phyloP scores from a whole-genome alignment of 2,888 invertebrate species.

The Chironomus riparius region DNA sequence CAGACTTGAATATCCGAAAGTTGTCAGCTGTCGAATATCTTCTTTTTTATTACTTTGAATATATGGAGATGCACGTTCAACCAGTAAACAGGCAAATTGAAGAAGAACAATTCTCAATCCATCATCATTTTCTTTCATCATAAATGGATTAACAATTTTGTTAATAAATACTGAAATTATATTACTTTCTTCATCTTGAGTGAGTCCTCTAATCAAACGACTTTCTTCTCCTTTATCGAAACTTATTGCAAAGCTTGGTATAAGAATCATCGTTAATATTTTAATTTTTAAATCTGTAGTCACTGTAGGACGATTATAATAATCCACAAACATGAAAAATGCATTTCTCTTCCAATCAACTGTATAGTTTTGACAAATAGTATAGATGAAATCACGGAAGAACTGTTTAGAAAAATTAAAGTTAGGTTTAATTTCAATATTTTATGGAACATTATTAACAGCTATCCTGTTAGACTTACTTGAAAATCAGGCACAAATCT shows the following conservation, averaged over 20 bases:
- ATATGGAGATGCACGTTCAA: conserved; percentile 94
- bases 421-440: too few species aligned
- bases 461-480: conserved; percentile 41
- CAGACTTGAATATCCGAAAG: conserved; percentile 97
- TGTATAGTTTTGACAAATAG: conserved; percentile 79
- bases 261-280: conserved; percentile 80
- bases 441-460: too few species aligned
- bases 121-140: conserved; percentile 75
- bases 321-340: conserved; percentile 90
- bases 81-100: conserved; percentile 90
- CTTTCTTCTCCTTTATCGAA: conserved; percentile 88
- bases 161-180: conserved; percentile 91
- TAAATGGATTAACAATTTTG: conserved; percentile 85
- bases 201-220: conserved; percentile 68
- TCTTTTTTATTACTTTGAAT: conserved; percentile 93
- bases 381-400: conserved; percentile 76
- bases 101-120: conserved; percentile 87
- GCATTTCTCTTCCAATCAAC: conserved; percentile 93
- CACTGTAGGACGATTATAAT: conserved; percentile 67
- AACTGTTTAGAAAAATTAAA: conserved; percentile 49
- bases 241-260: conserved; percentile 88
- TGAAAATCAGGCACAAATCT: conserved; percentile 89
- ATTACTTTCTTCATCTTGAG: conserved; percentile 77
- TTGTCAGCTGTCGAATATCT: conserved; percentile 89
- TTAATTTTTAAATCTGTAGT: conserved; percentile 86